phyloP scores from a whole-genome alignment of 2,888 invertebrate species.

The Tetragnatha montana region DNA sequence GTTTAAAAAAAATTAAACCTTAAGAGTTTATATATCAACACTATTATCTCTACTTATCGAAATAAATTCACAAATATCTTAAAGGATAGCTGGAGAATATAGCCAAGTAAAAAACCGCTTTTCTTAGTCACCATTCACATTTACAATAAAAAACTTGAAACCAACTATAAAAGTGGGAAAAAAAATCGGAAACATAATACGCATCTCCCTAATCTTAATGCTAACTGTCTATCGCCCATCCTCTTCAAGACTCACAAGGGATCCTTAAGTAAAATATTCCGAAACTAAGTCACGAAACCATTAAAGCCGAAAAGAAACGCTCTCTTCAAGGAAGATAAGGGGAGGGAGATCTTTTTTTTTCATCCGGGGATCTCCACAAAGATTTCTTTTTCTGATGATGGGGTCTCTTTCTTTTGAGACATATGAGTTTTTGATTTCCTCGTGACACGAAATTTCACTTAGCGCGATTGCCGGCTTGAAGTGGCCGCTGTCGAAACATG shows the following conservation, averaged over 20 bases:
- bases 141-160: too few relatives aligned
- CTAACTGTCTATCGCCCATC: too few relatives aligned
- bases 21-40: too few relatives aligned
- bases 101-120: too few relatives aligned
- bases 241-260: too few relatives aligned
- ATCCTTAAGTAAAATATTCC: background rate
- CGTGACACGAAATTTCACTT: slow-evolving; percentile 60
- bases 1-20: too few relatives aligned
- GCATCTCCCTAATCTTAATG: too few relatives aligned
- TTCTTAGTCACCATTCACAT: too few relatives aligned
- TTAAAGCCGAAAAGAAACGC: slow-evolving; percentile 20
- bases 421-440: slow-evolving; percentile 24
- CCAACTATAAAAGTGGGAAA: background rate
- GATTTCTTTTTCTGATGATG: slow-evolving; percentile 16
- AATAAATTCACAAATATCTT: too few relatives aligned
- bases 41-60: too few relatives aligned
- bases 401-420: background rate
- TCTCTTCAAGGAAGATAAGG: slow-evolving; percentile 6
- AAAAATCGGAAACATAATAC: background rate
- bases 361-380: background rate
- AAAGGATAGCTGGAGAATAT: too few relatives aligned
- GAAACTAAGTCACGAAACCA: slow-evolving; percentile 12
- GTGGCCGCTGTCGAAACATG: slow-evolving; percentile 55
- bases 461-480: slow-evolving; percentile 17
- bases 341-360: slow-evolving; percentile 10